Base-by-base conservation (phyloP, 1,140 invertebrate genomes). In the Hyles vespertilio region DNA sequence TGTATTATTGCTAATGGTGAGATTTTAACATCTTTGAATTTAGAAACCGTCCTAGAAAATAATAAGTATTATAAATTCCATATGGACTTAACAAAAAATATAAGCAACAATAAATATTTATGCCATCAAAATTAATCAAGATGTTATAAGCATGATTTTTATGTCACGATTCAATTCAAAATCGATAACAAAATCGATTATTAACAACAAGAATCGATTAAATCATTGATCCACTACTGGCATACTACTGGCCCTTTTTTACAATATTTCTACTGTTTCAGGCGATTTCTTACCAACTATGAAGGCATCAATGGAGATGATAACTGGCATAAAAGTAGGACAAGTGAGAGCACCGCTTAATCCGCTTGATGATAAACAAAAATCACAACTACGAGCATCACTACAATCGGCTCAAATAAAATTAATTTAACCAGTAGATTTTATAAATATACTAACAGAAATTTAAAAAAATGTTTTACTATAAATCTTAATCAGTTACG, bases 201-300 rank as follows among this genome's bases (percentile, higher is more conserved):
- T 1, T 22, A 22, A 22, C 22, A 22, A 22, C 22, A 22, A 22
- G 22, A 22, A 22, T 22, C 22, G 22, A 22, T 22, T 22, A 22
- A 22, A 22, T 22, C 22, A 22, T 2, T 22, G 22, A 22, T 22
- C 22, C 1, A 22, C 22, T 22, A 22, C 2, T 22, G 22, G 22
- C 22, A 22, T 22, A 22, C 22, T 22, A 2, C 22, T 22, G 22
- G 22, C 22, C 22, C 2, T 22, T 22, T 22, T 45, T 44, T 45
- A 8, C 5, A 48, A 48, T 48, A 48, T 48, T 48, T 5, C n/a
- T 10, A 48, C 33, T 55, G 2, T 56, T 84, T 44, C 57, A 92
- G 92, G 92, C 58, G 72, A 79, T 33, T 93, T 91, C 89, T 89
- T 93, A 0, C 86, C 90, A 33, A 88, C 91, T 9, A 93, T 93